Percentiles rank a stretch among this genome's conserved stretches.
Evolutionary conservation across 2,888 invertebrate genomes (phyloP).

Genomic region (Atrina japonica): DNA sequence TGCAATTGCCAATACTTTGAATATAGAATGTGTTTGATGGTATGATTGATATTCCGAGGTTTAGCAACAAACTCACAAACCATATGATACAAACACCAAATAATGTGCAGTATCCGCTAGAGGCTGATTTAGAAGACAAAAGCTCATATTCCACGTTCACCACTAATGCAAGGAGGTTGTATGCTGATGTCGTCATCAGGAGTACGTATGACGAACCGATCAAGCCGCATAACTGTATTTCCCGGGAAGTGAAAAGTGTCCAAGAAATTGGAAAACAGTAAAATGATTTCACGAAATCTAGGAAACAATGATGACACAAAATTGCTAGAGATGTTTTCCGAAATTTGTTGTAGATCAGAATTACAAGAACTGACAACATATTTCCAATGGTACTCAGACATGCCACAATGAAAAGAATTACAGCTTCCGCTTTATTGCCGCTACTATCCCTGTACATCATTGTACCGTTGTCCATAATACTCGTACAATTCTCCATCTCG

Average conservation of each 20-base stretch:
- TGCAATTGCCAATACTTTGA: slow-evolving; percentile 91
- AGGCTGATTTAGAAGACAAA: slow-evolving; percentile 55
- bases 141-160: slow-evolving; percentile 78
- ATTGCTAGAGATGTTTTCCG: slow-evolving; percentile 76
- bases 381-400: slow-evolving; percentile 72
- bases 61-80: slow-evolving; percentile 95
- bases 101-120: slow-evolving; percentile 86
- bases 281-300: slow-evolving; percentile 76
- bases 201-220: slow-evolving; percentile 94
- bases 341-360: slow-evolving; percentile 63
- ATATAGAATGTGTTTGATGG: slow-evolving; percentile 76
- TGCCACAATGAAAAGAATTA: slow-evolving; percentile 68
- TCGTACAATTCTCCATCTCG: too few species aligned
- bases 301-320: slow-evolving; percentile 76
- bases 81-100: slow-evolving; percentile 96
- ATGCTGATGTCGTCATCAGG: slow-evolving; percentile 93
- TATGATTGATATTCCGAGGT: slow-evolving; percentile 85
- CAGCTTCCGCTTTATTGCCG: slow-evolving; percentile 48
- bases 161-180: slow-evolving; percentile 88
- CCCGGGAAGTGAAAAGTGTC: slow-evolving; percentile 62
- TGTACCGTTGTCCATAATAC: too few species aligned
- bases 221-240: slow-evolving; percentile 85
- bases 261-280: slow-evolving; percentile 77
- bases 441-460: too few species aligned
- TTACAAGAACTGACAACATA: slow-evolving; percentile 60